Evolutionary conservation across 2,113 vertebrate genomes (phyloP).

Genomic region (Gobius niger): DNA sequence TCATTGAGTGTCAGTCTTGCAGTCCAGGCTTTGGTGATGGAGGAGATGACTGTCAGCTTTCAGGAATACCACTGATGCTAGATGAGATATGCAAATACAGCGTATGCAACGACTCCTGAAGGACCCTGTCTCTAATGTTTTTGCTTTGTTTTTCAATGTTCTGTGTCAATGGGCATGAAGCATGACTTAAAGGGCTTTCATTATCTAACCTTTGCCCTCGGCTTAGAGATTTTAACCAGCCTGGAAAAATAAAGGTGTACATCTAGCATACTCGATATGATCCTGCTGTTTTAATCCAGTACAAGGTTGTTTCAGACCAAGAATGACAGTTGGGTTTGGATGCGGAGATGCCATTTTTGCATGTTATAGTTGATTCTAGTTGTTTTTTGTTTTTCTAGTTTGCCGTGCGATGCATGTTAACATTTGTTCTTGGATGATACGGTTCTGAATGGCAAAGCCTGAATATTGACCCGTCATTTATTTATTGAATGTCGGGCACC

Average conservation of each 20-base stretch:
- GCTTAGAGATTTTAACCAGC: constrained; percentile 44
- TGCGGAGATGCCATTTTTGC: too few relatives aligned
- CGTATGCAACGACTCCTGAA: constrained; percentile 87
- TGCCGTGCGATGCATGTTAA: too few relatives aligned
- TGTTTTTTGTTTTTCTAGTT: neutral
- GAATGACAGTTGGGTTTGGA: too few relatives aligned
- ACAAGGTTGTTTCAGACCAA: too few relatives aligned
- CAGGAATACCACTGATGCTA: constrained; percentile 21
- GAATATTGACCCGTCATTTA: too few relatives aligned
- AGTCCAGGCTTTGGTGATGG: constrained; percentile 89
- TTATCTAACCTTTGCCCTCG: constrained; percentile 64
- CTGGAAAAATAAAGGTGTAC: constrained; percentile 7
- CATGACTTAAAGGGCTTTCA: constrained; percentile 36
- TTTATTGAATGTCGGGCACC: too few relatives aligned
- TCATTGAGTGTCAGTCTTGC: constrained; percentile 83
- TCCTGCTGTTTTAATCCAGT: too few relatives aligned
- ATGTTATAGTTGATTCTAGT: neutral
- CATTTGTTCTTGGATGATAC: too few relatives aligned
- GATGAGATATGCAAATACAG: constrained; percentile 78
- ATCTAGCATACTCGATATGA: too few relatives aligned
- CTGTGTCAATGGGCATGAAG: constrained; percentile 14
- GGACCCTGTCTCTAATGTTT: constrained; percentile 52
- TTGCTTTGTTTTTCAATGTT: neutral
- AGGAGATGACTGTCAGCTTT: constrained; percentile 95
- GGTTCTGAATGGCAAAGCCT: too few relatives aligned